Conservation (phyloP, 2,888 invertebrate genomes). For the Philonicus albiceps region DNA sequence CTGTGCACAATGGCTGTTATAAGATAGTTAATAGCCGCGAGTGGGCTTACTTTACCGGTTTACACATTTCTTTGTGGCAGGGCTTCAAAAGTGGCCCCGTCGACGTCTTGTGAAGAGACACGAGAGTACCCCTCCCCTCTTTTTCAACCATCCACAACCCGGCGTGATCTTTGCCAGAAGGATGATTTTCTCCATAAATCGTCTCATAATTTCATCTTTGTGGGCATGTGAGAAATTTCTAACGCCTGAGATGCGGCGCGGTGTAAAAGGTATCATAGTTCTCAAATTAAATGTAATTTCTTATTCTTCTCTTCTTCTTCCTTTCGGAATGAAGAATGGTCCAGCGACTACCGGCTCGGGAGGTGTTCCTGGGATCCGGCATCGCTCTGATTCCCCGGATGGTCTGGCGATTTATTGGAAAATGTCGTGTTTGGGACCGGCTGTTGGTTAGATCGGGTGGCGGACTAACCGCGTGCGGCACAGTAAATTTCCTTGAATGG, state of each 20-base stretch:
- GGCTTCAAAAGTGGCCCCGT: slow-evolving; percentile 12
- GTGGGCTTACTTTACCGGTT: slow-evolving; percentile 39
- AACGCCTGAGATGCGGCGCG: not conserved
- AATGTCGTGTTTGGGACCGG: not conserved
- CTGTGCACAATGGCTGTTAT: slow-evolving; percentile 15
- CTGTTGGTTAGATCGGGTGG: not conserved
- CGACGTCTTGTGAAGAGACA: not conserved
- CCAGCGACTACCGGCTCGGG: not conserved
- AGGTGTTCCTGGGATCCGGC: not conserved
- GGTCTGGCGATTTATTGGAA: not conserved
- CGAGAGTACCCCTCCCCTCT: no score
- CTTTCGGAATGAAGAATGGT: not conserved
- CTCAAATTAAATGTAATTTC: slow-evolving; percentile 20
- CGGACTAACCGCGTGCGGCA: not conserved
- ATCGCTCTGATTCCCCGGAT: not conserved
- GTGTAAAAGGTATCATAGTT: slow-evolving; percentile 20
- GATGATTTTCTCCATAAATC: slow-evolving; percentile 30
- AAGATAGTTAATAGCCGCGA: slow-evolving; percentile 34
- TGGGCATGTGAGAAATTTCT: slow-evolving; percentile 35
- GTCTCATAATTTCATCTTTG: slow-evolving; percentile 36
- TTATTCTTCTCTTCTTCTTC: not conserved
- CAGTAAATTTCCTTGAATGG: not conserved
- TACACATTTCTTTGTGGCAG: slow-evolving; percentile 24
- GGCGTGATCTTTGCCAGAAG: not conserved
- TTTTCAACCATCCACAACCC: not conserved